A percentile compares a stretch with the other conserved stretches of the same genome.
These are phyloP conservation scores for Halocynthia roretzi DNA, from an alignment of 23 tunicate species.

Conservation along the genomic window DNA sequence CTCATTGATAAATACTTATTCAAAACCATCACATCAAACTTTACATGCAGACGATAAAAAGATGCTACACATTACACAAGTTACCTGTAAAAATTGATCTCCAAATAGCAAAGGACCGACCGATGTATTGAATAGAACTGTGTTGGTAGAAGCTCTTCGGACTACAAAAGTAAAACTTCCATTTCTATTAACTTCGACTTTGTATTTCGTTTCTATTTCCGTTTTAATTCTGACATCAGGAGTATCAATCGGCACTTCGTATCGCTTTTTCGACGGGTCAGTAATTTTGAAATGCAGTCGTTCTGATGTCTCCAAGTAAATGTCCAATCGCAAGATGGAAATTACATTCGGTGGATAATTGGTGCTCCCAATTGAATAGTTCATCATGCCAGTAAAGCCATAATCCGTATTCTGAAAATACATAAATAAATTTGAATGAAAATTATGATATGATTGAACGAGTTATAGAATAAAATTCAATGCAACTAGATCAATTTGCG, in stretches of 20 bases:
- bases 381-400: slow-evolving; percentile 49
- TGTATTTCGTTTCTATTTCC: slow-evolving; percentile 12
- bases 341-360: slow-evolving; percentile 31
- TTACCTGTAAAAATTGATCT: slow-evolving; percentile 84
- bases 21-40: background rate
- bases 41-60: background rate
- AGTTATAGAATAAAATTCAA: background rate
- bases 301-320: slow-evolving; percentile 29
- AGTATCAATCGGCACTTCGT: slow-evolving; percentile 74
- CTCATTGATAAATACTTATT: background rate
- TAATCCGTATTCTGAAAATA: slow-evolving; percentile 26
- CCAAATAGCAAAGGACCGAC: slow-evolving; percentile 67
- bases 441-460: background rate
- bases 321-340: slow-evolving; percentile 17
- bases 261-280: slow-evolving; percentile 42
- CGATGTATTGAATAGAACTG: slow-evolving; percentile 55
- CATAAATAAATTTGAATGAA: background rate
- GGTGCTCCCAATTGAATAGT: background rate
- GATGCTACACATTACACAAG: background rate
- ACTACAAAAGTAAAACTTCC: slow-evolving; percentile 40
- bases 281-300: slow-evolving; percentile 49
- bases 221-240: slow-evolving; percentile 29
- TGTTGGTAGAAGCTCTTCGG: slow-evolving; percentile 28
- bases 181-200: slow-evolving; percentile 8
- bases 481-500: background rate